Percentiles rank a stretch among this genome's conserved stretches.
Evolutionary conservation across 2,888 invertebrate species (phyloP).

Genomic region (Phymatocera aterrima): DNA sequence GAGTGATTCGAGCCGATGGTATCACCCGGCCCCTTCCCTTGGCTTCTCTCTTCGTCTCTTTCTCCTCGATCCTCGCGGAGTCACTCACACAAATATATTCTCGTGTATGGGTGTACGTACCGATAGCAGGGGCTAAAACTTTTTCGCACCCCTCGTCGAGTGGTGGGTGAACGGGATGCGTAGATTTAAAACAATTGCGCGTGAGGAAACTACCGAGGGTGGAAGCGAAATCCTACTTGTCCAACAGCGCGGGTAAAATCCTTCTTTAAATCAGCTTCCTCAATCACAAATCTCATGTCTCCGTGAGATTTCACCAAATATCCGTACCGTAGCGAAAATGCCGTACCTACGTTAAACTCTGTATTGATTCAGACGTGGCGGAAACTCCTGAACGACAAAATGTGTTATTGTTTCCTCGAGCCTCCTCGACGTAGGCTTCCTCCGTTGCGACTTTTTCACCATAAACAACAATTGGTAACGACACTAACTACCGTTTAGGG

Average conservation of each 20-base stretch:
- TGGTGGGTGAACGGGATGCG: neutral
- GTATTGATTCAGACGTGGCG: neutral
- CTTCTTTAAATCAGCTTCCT: neutral
- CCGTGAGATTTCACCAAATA: too few species aligned
- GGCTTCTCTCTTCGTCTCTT: neutral
- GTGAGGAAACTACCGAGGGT: conserved; percentile 3
- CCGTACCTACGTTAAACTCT: neutral
- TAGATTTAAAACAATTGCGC: conserved; percentile 37
- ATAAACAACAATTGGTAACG: conserved; percentile 40
- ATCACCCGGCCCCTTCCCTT: conserved; percentile 46
- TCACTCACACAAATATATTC: neutral
- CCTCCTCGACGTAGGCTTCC: neutral
- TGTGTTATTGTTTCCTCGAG: conserved; percentile 1
- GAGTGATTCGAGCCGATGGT: conserved; percentile 58
- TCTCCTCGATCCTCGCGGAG: neutral
- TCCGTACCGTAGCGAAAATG: neutral
- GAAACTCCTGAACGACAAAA: neutral
- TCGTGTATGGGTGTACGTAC: neutral
- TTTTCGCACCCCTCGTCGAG: conserved; percentile 2
- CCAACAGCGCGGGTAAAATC: neutral
- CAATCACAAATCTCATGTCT: too few species aligned
- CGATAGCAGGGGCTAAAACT: neutral
- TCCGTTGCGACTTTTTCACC: neutral
- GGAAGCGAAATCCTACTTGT: neutral
- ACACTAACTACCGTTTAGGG: conserved; percentile 41